These are phyloP conservation scores for Sweltsa coloradensis DNA, from an alignment of 1,140 invertebrate species.

Conservation along the genomic window DNA sequence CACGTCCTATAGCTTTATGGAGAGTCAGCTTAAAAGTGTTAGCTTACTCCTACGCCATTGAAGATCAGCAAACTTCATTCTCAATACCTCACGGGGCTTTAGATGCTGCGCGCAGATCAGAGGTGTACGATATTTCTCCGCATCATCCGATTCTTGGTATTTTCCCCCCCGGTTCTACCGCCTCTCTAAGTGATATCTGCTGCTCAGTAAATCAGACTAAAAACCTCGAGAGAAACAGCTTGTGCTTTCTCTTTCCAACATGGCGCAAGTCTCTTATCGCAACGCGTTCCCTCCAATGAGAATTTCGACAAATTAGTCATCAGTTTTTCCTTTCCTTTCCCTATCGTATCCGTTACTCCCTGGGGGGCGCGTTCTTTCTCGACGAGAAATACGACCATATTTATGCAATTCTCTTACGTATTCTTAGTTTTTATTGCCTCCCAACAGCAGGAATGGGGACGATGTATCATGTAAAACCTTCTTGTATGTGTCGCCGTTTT, in stretches of 20 bases:
- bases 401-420: conserved; percentile 3
- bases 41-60: background rate
- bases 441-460: background rate
- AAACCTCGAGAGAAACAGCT: conserved; percentile 1
- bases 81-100: background rate
- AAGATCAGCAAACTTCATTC: no score
- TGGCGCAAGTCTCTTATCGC: background rate
- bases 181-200: conserved; percentile 5
- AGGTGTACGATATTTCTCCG: conserved; percentile 3
- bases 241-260: conserved; percentile 2
- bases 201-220: conserved; percentile 1
- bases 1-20: background rate
- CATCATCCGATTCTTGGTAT: conserved; percentile 1
- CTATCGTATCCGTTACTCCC: background rate
- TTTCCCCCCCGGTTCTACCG: background rate
- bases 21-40: conserved; percentile 4
- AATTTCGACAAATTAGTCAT: conserved; percentile 8
- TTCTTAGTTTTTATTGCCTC: conserved; percentile 5
- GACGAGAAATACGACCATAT: conserved; percentile 8
- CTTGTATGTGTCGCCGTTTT: conserved; percentile 3
- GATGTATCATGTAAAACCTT: conserved; percentile 2
- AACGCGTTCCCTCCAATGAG: conserved; percentile 1
- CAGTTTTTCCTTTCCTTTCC: conserved; percentile 2
- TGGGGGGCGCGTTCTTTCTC: no score
- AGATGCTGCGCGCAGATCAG: background rate